A percentile compares a stretch with the other conserved stretches of the same genome.
These are phyloP conservation scores for Eupeodes luniger DNA, from an alignment of 2,888 invertebrate species.

Conservation along the genomic window DNA sequence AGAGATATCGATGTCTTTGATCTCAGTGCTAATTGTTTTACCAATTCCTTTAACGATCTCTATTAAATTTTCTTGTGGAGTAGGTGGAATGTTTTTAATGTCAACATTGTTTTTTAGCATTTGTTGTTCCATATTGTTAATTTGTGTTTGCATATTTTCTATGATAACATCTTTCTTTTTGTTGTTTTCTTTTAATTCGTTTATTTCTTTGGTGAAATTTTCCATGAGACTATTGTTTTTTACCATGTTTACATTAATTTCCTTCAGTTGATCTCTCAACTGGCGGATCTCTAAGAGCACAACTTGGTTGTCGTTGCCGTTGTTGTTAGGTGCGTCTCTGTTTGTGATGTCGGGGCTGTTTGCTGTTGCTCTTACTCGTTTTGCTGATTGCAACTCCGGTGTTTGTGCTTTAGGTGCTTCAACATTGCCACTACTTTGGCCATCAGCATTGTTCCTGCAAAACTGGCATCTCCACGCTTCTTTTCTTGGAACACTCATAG, in stretches of 20 bases:
- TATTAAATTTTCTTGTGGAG: conserved; percentile 29
- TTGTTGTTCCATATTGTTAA: conserved; percentile 41
- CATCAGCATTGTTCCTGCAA: conserved; percentile 19
- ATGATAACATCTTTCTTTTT: conserved; percentile 30
- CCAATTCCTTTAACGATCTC: conserved; percentile 31
- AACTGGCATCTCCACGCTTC: conserved; percentile 15
- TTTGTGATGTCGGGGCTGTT: background rate
- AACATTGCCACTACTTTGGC: background rate
- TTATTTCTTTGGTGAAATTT: conserved; percentile 13
- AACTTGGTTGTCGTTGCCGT: conserved; percentile 8
- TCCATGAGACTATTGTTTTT: conserved; percentile 22
- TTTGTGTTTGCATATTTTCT: conserved; percentile 46
- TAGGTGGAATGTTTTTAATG: conserved; percentile 28
- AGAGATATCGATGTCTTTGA: too few relatives aligned
- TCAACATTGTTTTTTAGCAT: conserved; percentile 39
- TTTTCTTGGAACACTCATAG: background rate
- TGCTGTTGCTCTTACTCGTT: background rate
- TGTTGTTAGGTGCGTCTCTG: background rate
- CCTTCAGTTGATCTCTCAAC: conserved; percentile 9
- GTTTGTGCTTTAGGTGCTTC: background rate
- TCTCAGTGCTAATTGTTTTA: too few relatives aligned
- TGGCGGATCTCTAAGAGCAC: conserved; percentile 2
- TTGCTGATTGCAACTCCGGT: background rate
- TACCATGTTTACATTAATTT: conserved; percentile 9
- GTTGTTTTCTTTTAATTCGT: conserved; percentile 28